These are phyloP conservation scores for Flexamia atlantica DNA, from an alignment of 2,888 invertebrate species.

Conservation along the genomic window DNA sequence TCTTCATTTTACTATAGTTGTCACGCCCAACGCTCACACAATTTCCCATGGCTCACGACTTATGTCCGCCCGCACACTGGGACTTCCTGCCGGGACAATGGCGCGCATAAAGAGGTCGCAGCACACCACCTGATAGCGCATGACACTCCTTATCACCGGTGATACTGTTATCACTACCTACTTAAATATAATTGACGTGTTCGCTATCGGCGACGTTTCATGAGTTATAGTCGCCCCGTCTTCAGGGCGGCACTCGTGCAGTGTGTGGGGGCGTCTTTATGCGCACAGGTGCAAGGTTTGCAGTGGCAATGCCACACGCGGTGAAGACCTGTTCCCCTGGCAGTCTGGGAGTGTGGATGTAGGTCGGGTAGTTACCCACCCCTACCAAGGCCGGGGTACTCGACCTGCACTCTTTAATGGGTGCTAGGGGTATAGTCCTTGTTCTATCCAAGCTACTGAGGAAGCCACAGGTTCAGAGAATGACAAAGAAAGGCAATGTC, in stretches of 20 bases:
- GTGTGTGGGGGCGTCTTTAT: conserved; percentile 19
- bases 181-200: conserved; percentile 59
- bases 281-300: not conserved
- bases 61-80: conserved; percentile 43
- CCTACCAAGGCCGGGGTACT: too few relatives aligned
- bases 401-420: too few relatives aligned
- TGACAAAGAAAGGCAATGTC: too few relatives aligned
- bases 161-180: conserved; percentile 54
- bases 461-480: too few relatives aligned
- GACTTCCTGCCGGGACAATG: conserved; percentile 34
- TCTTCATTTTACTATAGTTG: too few relatives aligned
- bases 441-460: too few relatives aligned
- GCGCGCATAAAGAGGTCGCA: conserved; percentile 56
- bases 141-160: conserved; percentile 50
- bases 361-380: too few relatives aligned
- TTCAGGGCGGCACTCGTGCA: conserved; percentile 42
- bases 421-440: too few relatives aligned
- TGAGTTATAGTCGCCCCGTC: conserved; percentile 41
- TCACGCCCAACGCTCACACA: not conserved
- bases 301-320: too few relatives aligned
- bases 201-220: conserved; percentile 49
- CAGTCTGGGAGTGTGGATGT: too few relatives aligned
- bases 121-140: conserved; percentile 36
- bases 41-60: conserved; percentile 19
- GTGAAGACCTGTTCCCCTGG: too few relatives aligned